phyloP scores from a whole-genome alignment of 1,140 invertebrate genomes.

The Thaumatotibia leucotreta region DNA sequence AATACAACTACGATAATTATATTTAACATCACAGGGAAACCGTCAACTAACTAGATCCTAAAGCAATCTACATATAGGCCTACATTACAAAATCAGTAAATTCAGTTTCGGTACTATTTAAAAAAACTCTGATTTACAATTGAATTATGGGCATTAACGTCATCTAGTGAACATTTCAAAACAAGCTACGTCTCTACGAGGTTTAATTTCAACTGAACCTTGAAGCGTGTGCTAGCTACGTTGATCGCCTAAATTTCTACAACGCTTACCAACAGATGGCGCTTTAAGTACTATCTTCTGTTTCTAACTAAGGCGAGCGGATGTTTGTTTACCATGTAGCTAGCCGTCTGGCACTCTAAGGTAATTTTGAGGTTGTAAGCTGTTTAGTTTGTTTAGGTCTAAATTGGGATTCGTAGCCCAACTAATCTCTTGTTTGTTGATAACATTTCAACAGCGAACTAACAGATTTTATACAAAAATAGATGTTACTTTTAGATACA shows the following conservation, averaged over 20 bases:
- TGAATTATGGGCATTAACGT: neutral
- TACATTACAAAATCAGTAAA: too few species aligned
- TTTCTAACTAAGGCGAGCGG: neutral
- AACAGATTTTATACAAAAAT: neutral
- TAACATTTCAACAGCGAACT: neutral
- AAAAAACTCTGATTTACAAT: too few species aligned
- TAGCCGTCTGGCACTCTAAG: neutral
- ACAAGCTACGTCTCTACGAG: neutral
- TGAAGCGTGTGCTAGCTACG: neutral
- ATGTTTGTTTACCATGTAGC: neutral
- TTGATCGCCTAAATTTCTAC: neutral
- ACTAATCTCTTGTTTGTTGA: neutral
- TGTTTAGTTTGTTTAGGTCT: neutral
- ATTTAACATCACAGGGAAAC: too few species aligned
- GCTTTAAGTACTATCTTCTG: neutral
- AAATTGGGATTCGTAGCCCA: neutral
- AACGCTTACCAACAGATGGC: neutral
- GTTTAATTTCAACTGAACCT: neutral
- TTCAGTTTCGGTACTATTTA: too few species aligned
- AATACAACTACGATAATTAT: too few species aligned
- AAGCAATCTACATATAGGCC: too few species aligned
- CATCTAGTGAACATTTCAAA: neutral
- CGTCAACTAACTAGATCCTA: too few species aligned
- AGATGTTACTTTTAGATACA: neutral
- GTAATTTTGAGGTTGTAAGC: neutral